These are phyloP conservation scores for Tyria jacobaeae DNA, from an alignment of 2,888 invertebrate genomes.

Conservation along the genomic window DNA sequence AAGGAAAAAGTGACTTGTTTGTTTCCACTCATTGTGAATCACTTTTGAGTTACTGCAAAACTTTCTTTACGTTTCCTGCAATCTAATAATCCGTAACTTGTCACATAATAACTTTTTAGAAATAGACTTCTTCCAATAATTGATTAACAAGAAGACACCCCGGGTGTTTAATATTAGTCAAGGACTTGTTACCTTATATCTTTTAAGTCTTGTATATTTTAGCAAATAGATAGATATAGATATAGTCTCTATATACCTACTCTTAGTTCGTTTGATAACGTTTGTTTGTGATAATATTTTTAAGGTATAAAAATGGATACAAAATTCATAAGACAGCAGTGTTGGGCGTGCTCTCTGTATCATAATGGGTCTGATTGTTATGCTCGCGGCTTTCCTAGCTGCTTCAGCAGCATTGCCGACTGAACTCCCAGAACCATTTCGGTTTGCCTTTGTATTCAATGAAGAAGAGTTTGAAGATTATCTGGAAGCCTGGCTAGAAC, in stretches of 20 bases:
- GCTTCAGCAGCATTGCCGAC: constrained; percentile 54
- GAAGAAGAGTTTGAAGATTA: constrained; percentile 83
- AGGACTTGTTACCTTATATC: too few relatives aligned
- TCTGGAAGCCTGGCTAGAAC: constrained; percentile 73
- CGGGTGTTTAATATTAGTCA: too few relatives aligned
- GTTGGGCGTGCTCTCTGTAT: constrained; percentile 16
- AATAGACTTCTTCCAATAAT: too few relatives aligned
- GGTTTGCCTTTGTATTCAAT: constrained; percentile 68
- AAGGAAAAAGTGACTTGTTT: too few relatives aligned
- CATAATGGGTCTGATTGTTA: constrained; percentile 44
- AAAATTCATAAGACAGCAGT: constrained; percentile 18
- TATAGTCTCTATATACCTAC: not conserved
- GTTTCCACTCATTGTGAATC: too few relatives aligned
- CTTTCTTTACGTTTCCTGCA: too few relatives aligned
- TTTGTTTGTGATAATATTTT: constrained; percentile 1
- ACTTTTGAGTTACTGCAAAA: too few relatives aligned
- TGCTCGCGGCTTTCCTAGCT: constrained; percentile 51
- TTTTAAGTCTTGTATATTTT: not conserved
- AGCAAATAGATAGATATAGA: not conserved
- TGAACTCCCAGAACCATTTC: constrained; percentile 68
- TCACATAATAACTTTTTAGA: too few relatives aligned
- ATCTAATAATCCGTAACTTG: too few relatives aligned
- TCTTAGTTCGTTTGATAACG: constrained; percentile 1
- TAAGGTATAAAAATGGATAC: constrained; percentile 34
- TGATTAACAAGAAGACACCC: too few relatives aligned